Evolutionary conservation across 2,113 vertebrate species (phyloP).

Genomic region (Gadus macrocephalus): DNA sequence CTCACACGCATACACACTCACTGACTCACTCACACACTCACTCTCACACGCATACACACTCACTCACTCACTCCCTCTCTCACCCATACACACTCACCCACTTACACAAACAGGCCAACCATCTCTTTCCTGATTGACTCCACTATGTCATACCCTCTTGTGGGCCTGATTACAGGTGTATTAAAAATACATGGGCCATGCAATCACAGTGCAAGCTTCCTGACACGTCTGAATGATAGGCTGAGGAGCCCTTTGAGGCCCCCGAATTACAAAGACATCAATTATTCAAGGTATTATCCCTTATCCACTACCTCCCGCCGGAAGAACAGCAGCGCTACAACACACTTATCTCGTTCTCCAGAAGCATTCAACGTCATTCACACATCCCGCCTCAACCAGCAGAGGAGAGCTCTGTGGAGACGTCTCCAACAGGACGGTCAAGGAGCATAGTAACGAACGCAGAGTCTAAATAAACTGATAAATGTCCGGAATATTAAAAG

Average conservation of each 20-base stretch:
- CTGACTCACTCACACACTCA: no score
- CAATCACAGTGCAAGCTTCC: slow-evolving; percentile 52
- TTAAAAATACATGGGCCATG: slow-evolving; percentile 61
- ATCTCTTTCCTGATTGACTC: slow-evolving; percentile 17
- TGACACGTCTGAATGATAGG: slow-evolving; percentile 61
- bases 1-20: slow-evolving; percentile 4
- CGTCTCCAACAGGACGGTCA: slow-evolving; percentile 20
- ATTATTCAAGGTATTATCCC: slow-evolving; percentile 70
- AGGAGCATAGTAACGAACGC: slow-evolving; percentile 19
- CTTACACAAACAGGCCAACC: neutral
- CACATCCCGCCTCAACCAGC: slow-evolving; percentile 30
- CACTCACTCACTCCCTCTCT: neutral
- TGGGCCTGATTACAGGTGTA: slow-evolving; percentile 45
- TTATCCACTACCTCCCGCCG: slow-evolving; percentile 17
- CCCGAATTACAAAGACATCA: slow-evolving; percentile 55
- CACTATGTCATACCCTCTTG: slow-evolving; percentile 19
- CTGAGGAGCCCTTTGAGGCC: slow-evolving; percentile 54
- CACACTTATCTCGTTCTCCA: slow-evolving; percentile 49
- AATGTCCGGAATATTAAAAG: slow-evolving; percentile 24
- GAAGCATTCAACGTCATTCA: slow-evolving; percentile 47
- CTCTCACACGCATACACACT: neutral
- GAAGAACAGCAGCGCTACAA: slow-evolving; percentile 57
- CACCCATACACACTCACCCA: neutral
- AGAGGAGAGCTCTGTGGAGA: slow-evolving; percentile 39
- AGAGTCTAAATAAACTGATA: slow-evolving; percentile 17